Evolutionary conservation across 2,113 vertebrate species (phyloP).

Genomic region (Eublepharis macularius): DNA sequence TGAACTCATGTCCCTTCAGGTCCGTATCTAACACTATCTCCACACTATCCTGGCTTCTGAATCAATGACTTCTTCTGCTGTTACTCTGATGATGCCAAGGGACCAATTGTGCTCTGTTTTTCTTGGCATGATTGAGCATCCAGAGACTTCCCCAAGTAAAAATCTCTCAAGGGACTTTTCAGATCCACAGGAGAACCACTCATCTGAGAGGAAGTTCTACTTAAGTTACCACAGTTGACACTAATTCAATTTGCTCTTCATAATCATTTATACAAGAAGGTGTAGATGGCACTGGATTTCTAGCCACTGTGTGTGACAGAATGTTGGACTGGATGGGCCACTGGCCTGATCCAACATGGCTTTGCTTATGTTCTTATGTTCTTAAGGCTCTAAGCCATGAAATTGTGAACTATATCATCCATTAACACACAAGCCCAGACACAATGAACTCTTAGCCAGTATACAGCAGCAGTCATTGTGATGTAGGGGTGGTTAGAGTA

Average conservation of each 20-base stretch:
- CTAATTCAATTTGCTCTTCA: not conserved
- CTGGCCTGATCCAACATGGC: no score
- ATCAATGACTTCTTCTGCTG: not conserved
- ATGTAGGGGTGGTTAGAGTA: no score
- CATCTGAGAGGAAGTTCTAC: not conserved
- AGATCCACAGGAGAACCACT: not conserved
- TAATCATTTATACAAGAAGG: not conserved
- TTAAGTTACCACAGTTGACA: not conserved
- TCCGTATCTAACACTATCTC: not conserved
- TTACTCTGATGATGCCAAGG: not conserved
- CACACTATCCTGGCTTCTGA: not conserved
- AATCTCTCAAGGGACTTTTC: not conserved
- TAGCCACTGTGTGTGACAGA: no score
- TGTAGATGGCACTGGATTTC: no score
- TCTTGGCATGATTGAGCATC: not conserved
- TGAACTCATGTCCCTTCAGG: no score
- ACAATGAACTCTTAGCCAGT: no score
- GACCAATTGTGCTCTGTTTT: not conserved
- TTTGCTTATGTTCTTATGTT: no score
- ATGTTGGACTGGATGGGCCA: no score
- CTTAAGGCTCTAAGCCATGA: not conserved
- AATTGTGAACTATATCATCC: not conserved
- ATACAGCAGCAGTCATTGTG: no score
- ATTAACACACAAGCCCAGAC: no score
- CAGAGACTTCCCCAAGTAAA: not conserved